phyloP scores from a whole-genome alignment of 1,140 invertebrate genomes.

The Scaptomyza montana region DNA sequence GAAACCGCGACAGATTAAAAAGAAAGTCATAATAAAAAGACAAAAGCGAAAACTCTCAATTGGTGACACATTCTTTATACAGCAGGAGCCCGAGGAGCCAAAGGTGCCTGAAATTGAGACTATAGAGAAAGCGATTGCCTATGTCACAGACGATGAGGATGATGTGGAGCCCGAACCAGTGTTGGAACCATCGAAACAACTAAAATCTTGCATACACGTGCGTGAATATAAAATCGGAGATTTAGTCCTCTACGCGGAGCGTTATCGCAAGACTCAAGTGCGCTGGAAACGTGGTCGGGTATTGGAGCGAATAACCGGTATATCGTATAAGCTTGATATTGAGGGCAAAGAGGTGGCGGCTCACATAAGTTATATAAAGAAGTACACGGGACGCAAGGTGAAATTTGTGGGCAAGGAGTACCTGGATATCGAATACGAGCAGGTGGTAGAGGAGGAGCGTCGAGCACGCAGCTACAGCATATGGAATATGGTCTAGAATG shows the following conservation, averaged over 20 bases:
- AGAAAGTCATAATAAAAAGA: constrained; percentile 80
- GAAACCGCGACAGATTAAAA: constrained; percentile 73
- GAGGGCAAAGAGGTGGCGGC: constrained; percentile 78
- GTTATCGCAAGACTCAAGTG: constrained; percentile 77
- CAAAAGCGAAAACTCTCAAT: constrained; percentile 74
- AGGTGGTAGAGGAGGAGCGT: constrained; percentile 77
- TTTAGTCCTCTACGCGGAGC: constrained; percentile 74
- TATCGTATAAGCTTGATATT: constrained; percentile 78
- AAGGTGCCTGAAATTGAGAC: constrained; percentile 68
- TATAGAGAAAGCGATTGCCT: constrained; percentile 75
- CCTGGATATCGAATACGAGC: constrained; percentile 81
- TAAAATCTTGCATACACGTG: constrained; percentile 74
- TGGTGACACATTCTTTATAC: constrained; percentile 71
- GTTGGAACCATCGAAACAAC: constrained; percentile 45
- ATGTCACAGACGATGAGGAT: constrained; percentile 71
- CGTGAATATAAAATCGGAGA: constrained; percentile 77
- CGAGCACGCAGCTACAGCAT: constrained; percentile 79
- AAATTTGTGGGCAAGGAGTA: constrained; percentile 81
- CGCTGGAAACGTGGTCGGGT: constrained; percentile 76
- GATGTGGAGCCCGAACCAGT: constrained; percentile 29
- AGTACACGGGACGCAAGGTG: constrained; percentile 77
- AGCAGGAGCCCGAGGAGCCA: constrained; percentile 63
- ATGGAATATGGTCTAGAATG: constrained; percentile 78
- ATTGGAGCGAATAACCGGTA: constrained; percentile 77
- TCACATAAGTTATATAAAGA: constrained; percentile 80